These are phyloP conservation scores for Tachycineta bicolor DNA, from an alignment of 2,113 vertebrate genomes.

Conservation along the genomic window DNA sequence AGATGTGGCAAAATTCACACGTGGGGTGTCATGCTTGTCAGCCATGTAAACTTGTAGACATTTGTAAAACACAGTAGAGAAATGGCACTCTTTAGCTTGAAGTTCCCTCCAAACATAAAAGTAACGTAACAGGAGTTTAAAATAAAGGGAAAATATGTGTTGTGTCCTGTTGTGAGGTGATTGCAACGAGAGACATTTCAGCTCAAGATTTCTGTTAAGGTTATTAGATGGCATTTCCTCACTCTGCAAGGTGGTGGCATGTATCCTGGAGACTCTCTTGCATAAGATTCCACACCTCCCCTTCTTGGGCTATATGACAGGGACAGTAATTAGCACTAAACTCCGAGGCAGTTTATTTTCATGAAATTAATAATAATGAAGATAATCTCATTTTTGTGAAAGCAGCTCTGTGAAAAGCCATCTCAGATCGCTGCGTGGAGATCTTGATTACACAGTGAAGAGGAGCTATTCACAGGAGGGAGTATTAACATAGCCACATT, in stretches of 20 bases:
- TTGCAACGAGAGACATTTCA: neutral
- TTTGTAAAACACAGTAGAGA: neutral
- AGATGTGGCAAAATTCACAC: neutral
- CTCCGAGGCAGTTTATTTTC: constrained; percentile 48
- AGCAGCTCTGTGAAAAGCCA: constrained; percentile 39
- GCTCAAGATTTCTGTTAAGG: neutral
- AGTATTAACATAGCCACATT: constrained; percentile 52
- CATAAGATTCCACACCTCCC: neutral
- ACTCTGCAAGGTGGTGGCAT: neutral
- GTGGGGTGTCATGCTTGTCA: neutral
- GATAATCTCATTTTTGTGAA: constrained; percentile 57
- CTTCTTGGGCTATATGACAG: neutral
- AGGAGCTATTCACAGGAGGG: constrained; percentile 47
- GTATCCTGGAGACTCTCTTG: neutral
- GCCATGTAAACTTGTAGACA: neutral
- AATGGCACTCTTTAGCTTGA: neutral
- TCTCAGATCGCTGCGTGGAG: constrained; percentile 29
- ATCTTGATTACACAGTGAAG: constrained; percentile 43
- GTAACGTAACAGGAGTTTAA: neutral
- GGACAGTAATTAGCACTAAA: constrained; percentile 40
- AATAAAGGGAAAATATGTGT: neutral
- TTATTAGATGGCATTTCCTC: neutral
- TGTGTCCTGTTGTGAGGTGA: neutral
- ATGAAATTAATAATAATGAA: constrained; percentile 65
- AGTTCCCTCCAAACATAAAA: neutral